phyloP scores from a whole-genome alignment of 2,888 invertebrate species.

The Drosophila bunnanda region DNA sequence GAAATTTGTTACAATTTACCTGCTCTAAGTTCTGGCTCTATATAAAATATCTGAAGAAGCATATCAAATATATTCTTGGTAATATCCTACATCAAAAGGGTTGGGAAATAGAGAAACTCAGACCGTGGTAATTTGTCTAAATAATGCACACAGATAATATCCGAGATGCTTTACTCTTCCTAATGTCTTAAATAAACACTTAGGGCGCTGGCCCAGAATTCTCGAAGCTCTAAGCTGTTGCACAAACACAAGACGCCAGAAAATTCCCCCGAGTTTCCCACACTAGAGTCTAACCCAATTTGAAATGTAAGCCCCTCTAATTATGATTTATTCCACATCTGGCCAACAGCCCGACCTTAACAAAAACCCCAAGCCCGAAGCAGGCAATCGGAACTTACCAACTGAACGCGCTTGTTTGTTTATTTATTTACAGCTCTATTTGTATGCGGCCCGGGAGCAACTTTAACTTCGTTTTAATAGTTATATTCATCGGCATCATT shows the following conservation, averaged over 20 bases:
- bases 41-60: neutral
- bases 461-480: slow-evolving; percentile 48
- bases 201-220: slow-evolving; percentile 12
- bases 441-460: slow-evolving; percentile 49
- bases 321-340: slow-evolving; percentile 36
- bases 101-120: neutral
- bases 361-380: slow-evolving; percentile 11
- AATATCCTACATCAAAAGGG: neutral
- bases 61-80: neutral
- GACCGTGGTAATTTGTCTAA: neutral
- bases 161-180: neutral
- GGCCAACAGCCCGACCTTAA: slow-evolving; percentile 18
- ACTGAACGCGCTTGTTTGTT: slow-evolving; percentile 23
- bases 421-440: slow-evolving; percentile 48
- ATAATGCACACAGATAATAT: neutral
- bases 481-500: slow-evolving; percentile 32
- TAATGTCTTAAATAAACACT: slow-evolving; percentile 19
- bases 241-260: slow-evolving; percentile 11
- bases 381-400: slow-evolving; percentile 35
- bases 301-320: slow-evolving; percentile 25
- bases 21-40: neutral
- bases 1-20: slow-evolving; percentile 2
- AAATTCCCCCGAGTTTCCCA: slow-evolving; percentile 21
- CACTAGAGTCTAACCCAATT: slow-evolving; percentile 31
- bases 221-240: slow-evolving; percentile 9